phyloP scores from a whole-genome alignment of 2,113 vertebrate species.

The Aspidoscelis tigris region DNA sequence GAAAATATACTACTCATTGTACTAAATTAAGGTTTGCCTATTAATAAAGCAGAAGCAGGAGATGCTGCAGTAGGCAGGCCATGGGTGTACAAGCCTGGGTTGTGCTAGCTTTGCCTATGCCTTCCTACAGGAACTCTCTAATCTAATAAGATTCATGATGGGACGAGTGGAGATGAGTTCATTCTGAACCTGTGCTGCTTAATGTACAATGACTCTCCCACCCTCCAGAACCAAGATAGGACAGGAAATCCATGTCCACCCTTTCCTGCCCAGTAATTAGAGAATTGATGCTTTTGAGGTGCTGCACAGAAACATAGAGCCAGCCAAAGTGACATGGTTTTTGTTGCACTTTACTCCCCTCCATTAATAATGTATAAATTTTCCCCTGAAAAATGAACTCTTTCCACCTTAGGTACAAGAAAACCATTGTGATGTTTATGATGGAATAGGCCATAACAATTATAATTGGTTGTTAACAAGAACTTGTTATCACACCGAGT shows the following conservation, averaged over 20 bases:
- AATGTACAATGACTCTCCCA: background rate
- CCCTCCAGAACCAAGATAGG: too few relatives aligned
- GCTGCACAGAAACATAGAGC: background rate
- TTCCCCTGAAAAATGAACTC: background rate
- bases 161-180: background rate
- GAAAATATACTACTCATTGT: background rate
- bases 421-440: too few relatives aligned
- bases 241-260: background rate
- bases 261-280: background rate
- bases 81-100: background rate
- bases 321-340: background rate
- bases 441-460: too few relatives aligned
- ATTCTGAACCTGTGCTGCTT: background rate
- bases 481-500: too few relatives aligned
- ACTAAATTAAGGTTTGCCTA: background rate
- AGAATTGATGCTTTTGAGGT: background rate
- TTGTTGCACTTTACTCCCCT: background rate
- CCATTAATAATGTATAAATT: background rate
- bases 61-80: background rate
- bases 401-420: background rate
- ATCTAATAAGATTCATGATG: background rate
- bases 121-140: background rate
- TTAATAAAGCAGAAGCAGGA: slow-evolving; percentile 15
- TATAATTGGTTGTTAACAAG: too few relatives aligned
- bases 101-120: background rate